Evolutionary conservation across 2,113 vertebrate species (phyloP).

Genomic region (Prietella phreatophila): DNA sequence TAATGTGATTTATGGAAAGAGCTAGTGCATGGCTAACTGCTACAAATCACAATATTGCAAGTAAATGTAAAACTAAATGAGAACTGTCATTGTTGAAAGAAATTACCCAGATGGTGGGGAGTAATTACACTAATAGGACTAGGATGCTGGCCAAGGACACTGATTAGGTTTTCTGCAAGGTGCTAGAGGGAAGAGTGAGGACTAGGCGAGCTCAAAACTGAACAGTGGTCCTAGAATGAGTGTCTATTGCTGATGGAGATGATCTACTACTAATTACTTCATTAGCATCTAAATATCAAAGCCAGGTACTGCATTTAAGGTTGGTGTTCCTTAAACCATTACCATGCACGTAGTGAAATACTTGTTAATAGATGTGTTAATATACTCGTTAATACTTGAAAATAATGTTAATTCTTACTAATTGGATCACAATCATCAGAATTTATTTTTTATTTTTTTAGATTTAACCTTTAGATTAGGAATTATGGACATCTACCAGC

Average conservation of each 20-base stretch:
- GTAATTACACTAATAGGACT: conserved; percentile 46
- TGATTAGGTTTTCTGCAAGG: conserved; percentile 5
- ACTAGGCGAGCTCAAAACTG: background rate
- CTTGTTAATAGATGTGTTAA: background rate
- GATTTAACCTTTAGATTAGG: background rate
- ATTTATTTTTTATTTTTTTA: background rate
- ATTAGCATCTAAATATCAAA: background rate
- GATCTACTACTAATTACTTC: background rate
- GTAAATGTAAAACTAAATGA: conserved; percentile 36
- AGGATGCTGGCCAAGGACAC: conserved; percentile 24
- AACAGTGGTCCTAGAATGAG: background rate
- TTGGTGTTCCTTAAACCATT: background rate
- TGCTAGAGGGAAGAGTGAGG: background rate
- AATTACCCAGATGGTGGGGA: conserved; percentile 39
- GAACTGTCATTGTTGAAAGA: conserved; percentile 33
- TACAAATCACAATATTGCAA: conserved; percentile 25
- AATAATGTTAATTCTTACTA: background rate
- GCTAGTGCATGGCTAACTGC: conserved; percentile 26
- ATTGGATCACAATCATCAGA: background rate
- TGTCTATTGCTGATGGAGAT: background rate
- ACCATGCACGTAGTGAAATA: background rate
- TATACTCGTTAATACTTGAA: background rate
- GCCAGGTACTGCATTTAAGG: background rate
- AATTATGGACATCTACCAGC: background rate
- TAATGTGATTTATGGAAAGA: conserved; percentile 45